Conservation (phyloP, 2,113 vertebrate species). For the Arenaria interpres region DNA sequence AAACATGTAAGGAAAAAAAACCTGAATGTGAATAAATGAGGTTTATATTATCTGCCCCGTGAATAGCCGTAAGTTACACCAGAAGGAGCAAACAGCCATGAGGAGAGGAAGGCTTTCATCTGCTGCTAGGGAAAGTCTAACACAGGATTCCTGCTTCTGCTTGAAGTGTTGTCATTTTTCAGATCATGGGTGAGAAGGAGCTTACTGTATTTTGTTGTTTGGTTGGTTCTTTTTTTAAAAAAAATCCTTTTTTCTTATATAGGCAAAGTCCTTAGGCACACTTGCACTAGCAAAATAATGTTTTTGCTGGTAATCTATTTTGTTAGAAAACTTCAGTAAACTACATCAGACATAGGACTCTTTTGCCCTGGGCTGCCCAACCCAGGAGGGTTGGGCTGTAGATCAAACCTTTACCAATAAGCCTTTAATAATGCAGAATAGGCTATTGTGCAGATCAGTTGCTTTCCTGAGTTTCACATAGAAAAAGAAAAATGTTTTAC, state of each 20-base stretch:
- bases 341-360: neutral
- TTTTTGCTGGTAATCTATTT: neutral
- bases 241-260: neutral
- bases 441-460: neutral
- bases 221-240: neutral
- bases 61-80: neutral
- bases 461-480: neutral
- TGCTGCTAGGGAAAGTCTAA: neutral
- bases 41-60: neutral
- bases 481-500: neutral
- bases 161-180: neutral
- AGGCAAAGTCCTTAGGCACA: neutral
- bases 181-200: neutral
- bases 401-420: conserved; percentile 26
- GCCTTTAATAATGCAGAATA: neutral
- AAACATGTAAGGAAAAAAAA: neutral
- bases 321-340: neutral
- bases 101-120: neutral
- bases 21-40: neutral
- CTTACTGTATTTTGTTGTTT: neutral
- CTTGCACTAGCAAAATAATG: neutral
- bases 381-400: neutral
- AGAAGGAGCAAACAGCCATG: neutral
- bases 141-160: neutral
- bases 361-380: conserved; percentile 7